phyloP scores from a whole-genome alignment of 2,797 vertebrate species.

The Mus spretus region DNA sequence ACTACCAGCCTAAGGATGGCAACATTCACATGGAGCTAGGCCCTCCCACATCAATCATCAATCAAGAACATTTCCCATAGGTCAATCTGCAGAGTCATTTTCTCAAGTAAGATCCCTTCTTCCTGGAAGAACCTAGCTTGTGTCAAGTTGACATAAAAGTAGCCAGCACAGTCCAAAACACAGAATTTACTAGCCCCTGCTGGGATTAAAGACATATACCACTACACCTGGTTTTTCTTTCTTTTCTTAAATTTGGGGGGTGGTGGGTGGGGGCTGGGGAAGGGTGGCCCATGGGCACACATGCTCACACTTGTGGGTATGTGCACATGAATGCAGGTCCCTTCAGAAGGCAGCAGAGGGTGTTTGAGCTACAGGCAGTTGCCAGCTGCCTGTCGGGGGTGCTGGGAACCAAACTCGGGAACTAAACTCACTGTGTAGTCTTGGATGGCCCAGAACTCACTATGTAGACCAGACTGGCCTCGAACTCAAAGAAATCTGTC shows the following conservation, averaged over 20 bases:
- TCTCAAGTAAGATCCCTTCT: not conserved
- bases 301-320: not conserved
- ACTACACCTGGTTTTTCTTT: not conserved
- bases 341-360: not conserved
- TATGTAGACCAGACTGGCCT: not conserved
- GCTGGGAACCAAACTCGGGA: not conserved
- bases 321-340: not conserved
- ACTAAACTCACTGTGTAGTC: not conserved
- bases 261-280: not conserved
- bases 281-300: too few species aligned
- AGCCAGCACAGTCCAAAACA: not conserved
- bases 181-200: not conserved
- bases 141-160: not conserved
- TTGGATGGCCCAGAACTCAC: not conserved
- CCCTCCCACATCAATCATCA: not conserved
- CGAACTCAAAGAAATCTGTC: not conserved
- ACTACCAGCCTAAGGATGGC: not conserved
- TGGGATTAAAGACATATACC: not conserved
- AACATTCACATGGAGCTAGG: not conserved
- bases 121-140: not conserved
- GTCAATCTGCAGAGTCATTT: not conserved
- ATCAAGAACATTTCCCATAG: not conserved
- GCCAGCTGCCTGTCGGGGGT: not conserved
- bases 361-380: not conserved
- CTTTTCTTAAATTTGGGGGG: not conserved